Percentiles rank a stretch among this genome's conserved stretches.
Conservation (phyloP, 2,797 vertebrate species). For the Melanotaenia maccullochi region DNA sequence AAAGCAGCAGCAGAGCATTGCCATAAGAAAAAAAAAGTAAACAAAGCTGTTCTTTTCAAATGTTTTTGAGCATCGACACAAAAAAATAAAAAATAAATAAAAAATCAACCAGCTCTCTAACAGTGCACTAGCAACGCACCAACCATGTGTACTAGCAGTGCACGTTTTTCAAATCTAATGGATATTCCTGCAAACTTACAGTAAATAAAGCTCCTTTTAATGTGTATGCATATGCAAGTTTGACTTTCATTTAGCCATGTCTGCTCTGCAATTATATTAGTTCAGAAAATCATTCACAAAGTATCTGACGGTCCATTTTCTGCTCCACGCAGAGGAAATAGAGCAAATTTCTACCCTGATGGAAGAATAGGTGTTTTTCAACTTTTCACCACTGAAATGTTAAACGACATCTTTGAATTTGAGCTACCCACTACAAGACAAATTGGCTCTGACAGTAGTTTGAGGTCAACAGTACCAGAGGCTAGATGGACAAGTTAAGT, state of each 20-base stretch:
- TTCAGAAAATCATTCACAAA: constrained; percentile 9
- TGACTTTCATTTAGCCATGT: too few species aligned
- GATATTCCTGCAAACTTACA: too few species aligned
- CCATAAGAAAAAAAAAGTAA: too few species aligned
- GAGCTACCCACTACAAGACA: not conserved
- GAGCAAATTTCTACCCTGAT: not conserved
- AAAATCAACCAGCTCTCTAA: too few species aligned
- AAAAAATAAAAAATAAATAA: too few species aligned
- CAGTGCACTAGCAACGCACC: too few species aligned
- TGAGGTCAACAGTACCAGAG: not conserved
- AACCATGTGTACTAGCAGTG: too few species aligned
- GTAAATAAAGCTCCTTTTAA: too few species aligned
- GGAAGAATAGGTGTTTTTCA: not conserved
- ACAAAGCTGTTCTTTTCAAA: too few species aligned
- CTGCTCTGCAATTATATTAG: not conserved
- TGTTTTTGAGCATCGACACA: too few species aligned
- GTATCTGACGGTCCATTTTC: constrained; percentile 14
- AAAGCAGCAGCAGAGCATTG: not conserved
- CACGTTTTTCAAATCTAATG: too few species aligned
- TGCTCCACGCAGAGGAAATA: not conserved
- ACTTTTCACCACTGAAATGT: constrained; percentile 9
- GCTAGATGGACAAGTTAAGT: not conserved
- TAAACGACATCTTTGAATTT: not conserved
- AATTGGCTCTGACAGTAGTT: not conserved
- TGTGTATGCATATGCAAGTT: too few species aligned